phyloP scores from a whole-genome alignment of 2,888 invertebrate genomes.

The Cataglyphis altisquamis region DNA sequence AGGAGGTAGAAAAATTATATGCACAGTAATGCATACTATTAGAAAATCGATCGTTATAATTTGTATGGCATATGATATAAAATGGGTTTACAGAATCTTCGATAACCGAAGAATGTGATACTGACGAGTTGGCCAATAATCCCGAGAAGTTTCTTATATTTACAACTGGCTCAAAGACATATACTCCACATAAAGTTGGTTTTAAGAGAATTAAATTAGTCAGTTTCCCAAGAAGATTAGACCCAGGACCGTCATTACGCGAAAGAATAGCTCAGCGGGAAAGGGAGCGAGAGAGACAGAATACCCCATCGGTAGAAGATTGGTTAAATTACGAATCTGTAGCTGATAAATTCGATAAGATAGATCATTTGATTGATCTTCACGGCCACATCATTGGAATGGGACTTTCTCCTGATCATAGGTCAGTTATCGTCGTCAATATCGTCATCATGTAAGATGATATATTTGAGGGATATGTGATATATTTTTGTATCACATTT shows the following conservation, averaged over 20 bases:
- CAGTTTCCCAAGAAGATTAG: conserved; percentile 90
- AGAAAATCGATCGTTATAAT: neutral
- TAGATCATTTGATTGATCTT: conserved; percentile 93
- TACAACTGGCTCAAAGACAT: conserved; percentile 93
- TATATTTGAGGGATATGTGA: neutral
- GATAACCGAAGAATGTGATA: conserved; percentile 80
- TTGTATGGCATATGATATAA: neutral
- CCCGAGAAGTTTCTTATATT: conserved; percentile 93
- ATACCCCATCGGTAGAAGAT: conserved; percentile 87
- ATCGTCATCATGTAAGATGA: neutral
- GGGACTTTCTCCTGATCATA: conserved; percentile 94
- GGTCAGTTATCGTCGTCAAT: conserved; percentile 71
- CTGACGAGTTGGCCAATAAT: conserved; percentile 87
- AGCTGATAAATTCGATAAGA: conserved; percentile 90
- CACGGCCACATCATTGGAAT: conserved; percentile 96
- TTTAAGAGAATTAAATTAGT: conserved; percentile 92
- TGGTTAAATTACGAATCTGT: conserved; percentile 91
- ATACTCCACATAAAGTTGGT: conserved; percentile 94
- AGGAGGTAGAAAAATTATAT: conserved; percentile 75
- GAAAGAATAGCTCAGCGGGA: conserved; percentile 89
- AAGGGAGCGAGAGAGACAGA: conserved; percentile 87
- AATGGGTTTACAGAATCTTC: conserved; percentile 76
- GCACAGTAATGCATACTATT: neutral
- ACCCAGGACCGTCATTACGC: conserved; percentile 90
- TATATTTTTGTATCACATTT: conserved; percentile 62